Evolutionary conservation across 2,797 vertebrate species (phyloP).

Genomic region (Microctenopoma stevenorrisi): DNA sequence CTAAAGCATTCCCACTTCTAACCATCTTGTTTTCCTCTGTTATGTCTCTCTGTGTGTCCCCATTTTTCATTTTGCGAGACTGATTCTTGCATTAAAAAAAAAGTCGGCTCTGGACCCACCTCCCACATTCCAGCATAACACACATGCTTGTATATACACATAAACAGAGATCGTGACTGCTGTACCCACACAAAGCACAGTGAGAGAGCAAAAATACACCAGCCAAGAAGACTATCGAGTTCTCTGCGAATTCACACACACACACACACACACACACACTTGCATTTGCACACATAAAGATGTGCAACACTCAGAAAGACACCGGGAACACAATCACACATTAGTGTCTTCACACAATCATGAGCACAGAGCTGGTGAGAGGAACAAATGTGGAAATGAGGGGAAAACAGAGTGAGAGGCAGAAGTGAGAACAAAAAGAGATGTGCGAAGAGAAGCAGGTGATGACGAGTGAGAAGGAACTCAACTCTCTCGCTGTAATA

Average conservation of each 20-base stretch:
- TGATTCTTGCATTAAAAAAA: slow-evolving; percentile 46
- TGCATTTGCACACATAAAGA: slow-evolving; percentile 14
- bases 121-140: slow-evolving; percentile 60
- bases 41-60: slow-evolving; percentile 19
- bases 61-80: slow-evolving; percentile 30
- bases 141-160: slow-evolving; percentile 11
- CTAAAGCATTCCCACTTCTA: slow-evolving; percentile 14
- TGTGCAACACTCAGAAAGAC: slow-evolving; percentile 22
- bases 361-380: slow-evolving; percentile 42
- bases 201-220: slow-evolving; percentile 39
- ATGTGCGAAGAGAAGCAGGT: slow-evolving; percentile 42
- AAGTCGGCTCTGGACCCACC: slow-evolving; percentile 56
- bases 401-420: slow-evolving; percentile 36
- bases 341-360: slow-evolving; percentile 11
- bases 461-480: slow-evolving; percentile 41
- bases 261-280: slow-evolving; percentile 19
- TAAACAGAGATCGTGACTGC: slow-evolving; percentile 65
- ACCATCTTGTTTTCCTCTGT: slow-evolving; percentile 22
- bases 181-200: slow-evolving; percentile 27
- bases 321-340: slow-evolving; percentile 28
- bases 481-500: slow-evolving; percentile 29
- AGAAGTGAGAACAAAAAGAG: slow-evolving; percentile 39
- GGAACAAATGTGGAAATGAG: slow-evolving; percentile 45
- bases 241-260: slow-evolving; percentile 13
- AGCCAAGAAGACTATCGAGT: slow-evolving; percentile 35